A percentile compares a stretch with the other conserved stretches of the same genome.
Conservation (phyloP, 23 tunicate species). For the Oikopleura vanhoeffeni region DNA sequence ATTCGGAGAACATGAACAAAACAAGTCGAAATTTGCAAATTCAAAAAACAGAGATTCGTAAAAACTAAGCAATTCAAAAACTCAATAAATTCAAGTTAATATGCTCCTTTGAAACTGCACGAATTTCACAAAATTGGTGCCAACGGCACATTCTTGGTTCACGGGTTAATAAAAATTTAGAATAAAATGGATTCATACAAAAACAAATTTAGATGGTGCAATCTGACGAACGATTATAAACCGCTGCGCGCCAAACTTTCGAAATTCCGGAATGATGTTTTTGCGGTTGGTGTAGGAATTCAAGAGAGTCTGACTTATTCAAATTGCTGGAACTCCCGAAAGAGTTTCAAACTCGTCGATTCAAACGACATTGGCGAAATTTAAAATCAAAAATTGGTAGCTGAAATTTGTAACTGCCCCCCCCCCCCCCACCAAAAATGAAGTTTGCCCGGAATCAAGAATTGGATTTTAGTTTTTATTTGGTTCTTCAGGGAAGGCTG, state of each 20-base stretch:
- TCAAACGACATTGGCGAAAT: background rate
- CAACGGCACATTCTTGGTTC: too few species aligned
- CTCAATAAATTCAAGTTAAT: too few species aligned
- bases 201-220: background rate
- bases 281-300: conserved; percentile 66
- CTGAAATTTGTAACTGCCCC: background rate
- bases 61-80: too few species aligned
- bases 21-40: too few species aligned
- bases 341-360: background rate
- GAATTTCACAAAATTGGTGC: too few species aligned
- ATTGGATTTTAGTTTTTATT: background rate
- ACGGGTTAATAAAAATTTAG: too few species aligned
- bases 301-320: conserved; percentile 20
- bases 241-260: background rate
- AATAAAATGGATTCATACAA: too few species aligned
- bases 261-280: conserved; percentile 26
- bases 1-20: too few species aligned
- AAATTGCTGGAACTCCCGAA: background rate
- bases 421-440: background rate
- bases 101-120: too few species aligned
- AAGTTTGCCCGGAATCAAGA: background rate
- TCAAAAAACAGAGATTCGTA: too few species aligned
- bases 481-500: background rate
- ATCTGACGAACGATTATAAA: background rate
- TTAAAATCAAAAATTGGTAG: background rate